Percentiles rank a stretch among this genome's conserved stretches.
Conservation (phyloP, 2,797 vertebrate species). For the Zenarchopterus dispar region DNA sequence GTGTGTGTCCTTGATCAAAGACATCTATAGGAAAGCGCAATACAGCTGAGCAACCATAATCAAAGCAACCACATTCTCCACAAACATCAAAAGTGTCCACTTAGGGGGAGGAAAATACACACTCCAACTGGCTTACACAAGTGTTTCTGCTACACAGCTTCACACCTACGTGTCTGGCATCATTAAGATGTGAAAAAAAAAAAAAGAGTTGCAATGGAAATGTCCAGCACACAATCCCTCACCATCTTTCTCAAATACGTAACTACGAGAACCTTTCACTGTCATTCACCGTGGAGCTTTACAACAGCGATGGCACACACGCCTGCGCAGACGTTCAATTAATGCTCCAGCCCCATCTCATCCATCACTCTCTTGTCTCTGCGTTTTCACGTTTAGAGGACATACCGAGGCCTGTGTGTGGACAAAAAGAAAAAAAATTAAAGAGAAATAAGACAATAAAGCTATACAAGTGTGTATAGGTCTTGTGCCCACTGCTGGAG, state of each 20-base stretch:
- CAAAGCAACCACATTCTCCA: slow-evolving; percentile 30
- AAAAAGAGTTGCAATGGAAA: not conserved
- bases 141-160: slow-evolving; percentile 36
- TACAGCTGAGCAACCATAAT: slow-evolving; percentile 70
- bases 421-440: not conserved
- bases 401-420: too few relatives aligned
- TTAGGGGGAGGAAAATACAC: not conserved
- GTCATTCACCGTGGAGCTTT: not conserved
- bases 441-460: slow-evolving; percentile 7
- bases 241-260: too few relatives aligned
- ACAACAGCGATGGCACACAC: slow-evolving; percentile 4
- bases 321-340: slow-evolving; percentile 49
- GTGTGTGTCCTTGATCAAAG: slow-evolving; percentile 53
- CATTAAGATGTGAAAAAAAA: not conserved
- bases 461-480: not conserved
- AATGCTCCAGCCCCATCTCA: not conserved
- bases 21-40: slow-evolving; percentile 35
- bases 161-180: slow-evolving; percentile 20
- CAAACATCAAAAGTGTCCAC: slow-evolving; percentile 32
- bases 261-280: not conserved
- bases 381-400: slow-evolving; percentile 7
- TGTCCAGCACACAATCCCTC: not conserved
- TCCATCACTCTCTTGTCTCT: not conserved
- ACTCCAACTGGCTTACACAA: slow-evolving; percentile 1
- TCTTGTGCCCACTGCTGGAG: slow-evolving; percentile 17